Conservation (phyloP, 2,797 vertebrate genomes). For the Sebastes kiyomatsui region DNA sequence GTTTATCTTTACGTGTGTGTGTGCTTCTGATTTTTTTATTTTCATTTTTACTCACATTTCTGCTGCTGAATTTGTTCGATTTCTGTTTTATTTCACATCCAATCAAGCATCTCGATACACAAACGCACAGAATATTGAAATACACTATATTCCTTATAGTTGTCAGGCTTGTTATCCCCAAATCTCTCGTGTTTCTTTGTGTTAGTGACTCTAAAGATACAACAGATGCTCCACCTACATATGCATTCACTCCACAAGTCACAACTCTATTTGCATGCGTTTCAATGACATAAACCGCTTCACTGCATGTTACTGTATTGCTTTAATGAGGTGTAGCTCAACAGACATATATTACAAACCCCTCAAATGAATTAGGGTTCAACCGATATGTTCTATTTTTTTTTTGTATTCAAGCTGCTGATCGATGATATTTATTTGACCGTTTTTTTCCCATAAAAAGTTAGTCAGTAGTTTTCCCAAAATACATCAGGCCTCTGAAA, state of each 20-base stretch:
- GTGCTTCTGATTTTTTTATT: background rate
- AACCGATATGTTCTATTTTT: background rate
- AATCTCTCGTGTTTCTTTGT: background rate
- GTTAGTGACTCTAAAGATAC: background rate
- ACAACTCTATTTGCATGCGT: conserved; percentile 9
- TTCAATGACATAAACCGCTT: background rate
- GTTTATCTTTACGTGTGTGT: background rate
- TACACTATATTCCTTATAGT: background rate
- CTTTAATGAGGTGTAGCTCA: background rate
- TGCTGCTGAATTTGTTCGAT: background rate
- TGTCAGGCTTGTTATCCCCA: background rate
- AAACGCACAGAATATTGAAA: background rate
- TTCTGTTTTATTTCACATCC: background rate
- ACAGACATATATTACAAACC: background rate
- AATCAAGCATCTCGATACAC: background rate
- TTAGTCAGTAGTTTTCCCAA: background rate
- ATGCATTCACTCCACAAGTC: background rate
- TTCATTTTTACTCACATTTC: background rate
- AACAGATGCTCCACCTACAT: background rate
- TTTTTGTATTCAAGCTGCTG: background rate
- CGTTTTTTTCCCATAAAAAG: background rate
- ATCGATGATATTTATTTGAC: background rate
- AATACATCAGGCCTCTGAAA: background rate
- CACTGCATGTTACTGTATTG: conserved; percentile 13
- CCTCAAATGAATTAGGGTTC: background rate